These are phyloP conservation scores for Indri indri DNA, from an alignment of 2,113 vertebrate species.

Conservation along the genomic window DNA sequence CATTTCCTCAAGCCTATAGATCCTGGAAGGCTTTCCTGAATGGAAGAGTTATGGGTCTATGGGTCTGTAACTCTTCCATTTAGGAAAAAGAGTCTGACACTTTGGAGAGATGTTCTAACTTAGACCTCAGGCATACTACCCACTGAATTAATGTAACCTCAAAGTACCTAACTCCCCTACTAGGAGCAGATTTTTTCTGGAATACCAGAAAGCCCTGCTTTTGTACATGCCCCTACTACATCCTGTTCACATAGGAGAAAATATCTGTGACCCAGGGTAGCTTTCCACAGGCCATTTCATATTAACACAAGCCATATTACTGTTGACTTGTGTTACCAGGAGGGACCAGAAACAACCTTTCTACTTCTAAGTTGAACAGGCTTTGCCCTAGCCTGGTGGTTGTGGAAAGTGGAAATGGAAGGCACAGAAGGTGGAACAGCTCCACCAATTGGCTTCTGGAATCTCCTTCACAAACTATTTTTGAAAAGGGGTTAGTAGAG, in stretches of 20 bases:
- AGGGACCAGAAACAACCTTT: background rate
- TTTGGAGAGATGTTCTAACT: background rate
- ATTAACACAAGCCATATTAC: background rate
- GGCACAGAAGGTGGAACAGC: background rate
- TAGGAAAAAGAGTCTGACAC: background rate
- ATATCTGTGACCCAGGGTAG: background rate
- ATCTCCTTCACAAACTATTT: background rate
- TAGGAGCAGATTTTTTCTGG: background rate
- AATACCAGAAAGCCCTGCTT: background rate
- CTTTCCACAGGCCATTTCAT: conserved; percentile 12
- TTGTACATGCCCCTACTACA: background rate
- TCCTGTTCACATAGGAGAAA: background rate
- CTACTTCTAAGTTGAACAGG: background rate
- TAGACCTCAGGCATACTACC: background rate
- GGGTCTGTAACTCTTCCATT: background rate
- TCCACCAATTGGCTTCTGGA: conserved; percentile 10
- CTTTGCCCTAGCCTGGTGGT: background rate
- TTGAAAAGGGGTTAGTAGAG: background rate
- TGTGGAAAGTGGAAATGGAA: background rate
- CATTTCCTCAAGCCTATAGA: background rate
- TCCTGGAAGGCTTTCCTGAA: conserved; percentile 9
- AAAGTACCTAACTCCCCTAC: background rate
- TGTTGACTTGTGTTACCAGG: background rate
- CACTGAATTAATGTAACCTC: background rate
- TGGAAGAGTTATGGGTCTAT: background rate